Percentiles rank a stretch among this genome's conserved stretches.
These are phyloP conservation scores for Mormyrus lacerda DNA, from an alignment of 2,113 vertebrate species.

Conservation along the genomic window DNA sequence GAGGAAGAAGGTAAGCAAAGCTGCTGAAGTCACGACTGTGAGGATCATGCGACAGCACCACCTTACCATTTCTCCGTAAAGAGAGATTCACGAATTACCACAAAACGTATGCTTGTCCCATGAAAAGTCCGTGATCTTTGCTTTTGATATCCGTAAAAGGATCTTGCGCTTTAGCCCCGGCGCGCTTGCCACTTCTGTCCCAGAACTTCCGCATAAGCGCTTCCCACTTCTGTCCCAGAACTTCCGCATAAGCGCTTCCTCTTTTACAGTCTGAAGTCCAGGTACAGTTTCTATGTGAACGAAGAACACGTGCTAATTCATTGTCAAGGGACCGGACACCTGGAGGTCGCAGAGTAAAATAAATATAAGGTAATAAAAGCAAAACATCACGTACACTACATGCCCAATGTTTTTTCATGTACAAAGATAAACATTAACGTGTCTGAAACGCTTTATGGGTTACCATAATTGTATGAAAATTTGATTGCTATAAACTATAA, in stretches of 20 bases:
- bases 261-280: neutral
- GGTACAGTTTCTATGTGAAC: neutral
- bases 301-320: neutral
- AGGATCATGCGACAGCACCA: neutral
- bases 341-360: neutral
- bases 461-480: neutral
- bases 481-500: neutral
- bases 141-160: neutral
- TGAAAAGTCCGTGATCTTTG: neutral
- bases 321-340: neutral
- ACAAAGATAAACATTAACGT: neutral
- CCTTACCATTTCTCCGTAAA: neutral
- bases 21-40: neutral
- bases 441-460: neutral
- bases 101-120: neutral
- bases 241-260: neutral
- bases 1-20: neutral
- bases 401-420: neutral
- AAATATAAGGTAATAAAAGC: neutral
- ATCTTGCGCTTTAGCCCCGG: neutral
- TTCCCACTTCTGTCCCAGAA: neutral
- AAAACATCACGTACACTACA: neutral
- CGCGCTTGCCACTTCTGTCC: neutral
- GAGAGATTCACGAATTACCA: neutral
- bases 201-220: neutral